A percentile compares a stretch with the other conserved stretches of the same genome.
These are phyloP conservation scores for Blera fallax DNA, from an alignment of 2,888 invertebrate genomes.

Conservation along the genomic window DNA sequence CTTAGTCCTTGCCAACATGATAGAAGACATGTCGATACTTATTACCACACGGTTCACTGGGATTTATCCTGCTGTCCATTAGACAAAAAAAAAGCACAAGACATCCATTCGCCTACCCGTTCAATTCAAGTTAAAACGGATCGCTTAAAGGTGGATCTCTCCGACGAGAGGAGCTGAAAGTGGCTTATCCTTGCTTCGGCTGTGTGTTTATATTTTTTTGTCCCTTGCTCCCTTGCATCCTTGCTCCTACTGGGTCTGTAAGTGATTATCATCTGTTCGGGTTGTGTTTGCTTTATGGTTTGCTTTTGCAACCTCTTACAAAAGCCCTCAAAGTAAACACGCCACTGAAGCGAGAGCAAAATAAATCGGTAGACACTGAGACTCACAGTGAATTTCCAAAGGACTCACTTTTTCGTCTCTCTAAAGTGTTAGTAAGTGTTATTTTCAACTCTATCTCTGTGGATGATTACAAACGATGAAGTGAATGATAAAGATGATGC, in stretches of 20 bases:
- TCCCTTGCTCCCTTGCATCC: background rate
- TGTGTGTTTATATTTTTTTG: slow-evolving; percentile 15
- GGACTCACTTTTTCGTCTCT: background rate
- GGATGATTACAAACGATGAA: slow-evolving; percentile 41
- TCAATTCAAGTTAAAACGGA: slow-evolving; percentile 35
- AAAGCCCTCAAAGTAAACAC: slow-evolving; percentile 59
- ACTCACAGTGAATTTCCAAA: background rate
- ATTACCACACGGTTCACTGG: slow-evolving; percentile 61
- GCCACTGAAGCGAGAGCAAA: slow-evolving; percentile 3
- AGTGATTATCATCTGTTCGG: slow-evolving; percentile 59
- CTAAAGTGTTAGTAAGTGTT: slow-evolving; percentile 52
- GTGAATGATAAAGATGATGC: slow-evolving; percentile 30
- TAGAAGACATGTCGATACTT: slow-evolving; percentile 58
- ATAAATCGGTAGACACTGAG: background rate
- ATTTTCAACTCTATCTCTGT: slow-evolving; percentile 11
- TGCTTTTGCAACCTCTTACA: slow-evolving; percentile 50
- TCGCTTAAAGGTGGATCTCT: slow-evolving; percentile 50
- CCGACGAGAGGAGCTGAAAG: slow-evolving; percentile 24
- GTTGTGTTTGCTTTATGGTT: slow-evolving; percentile 67
- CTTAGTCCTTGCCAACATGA: slow-evolving; percentile 14
- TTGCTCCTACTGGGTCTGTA: slow-evolving; percentile 12
- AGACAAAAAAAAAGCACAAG: slow-evolving; percentile 17
- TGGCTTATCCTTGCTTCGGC: slow-evolving; percentile 49
- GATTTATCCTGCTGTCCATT: slow-evolving; percentile 50
- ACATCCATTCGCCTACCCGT: slow-evolving; percentile 7